These are phyloP conservation scores for Sinocyclocheilus anophthalmus DNA, from an alignment of 2,113 vertebrate genomes.

Conservation along the genomic window DNA sequence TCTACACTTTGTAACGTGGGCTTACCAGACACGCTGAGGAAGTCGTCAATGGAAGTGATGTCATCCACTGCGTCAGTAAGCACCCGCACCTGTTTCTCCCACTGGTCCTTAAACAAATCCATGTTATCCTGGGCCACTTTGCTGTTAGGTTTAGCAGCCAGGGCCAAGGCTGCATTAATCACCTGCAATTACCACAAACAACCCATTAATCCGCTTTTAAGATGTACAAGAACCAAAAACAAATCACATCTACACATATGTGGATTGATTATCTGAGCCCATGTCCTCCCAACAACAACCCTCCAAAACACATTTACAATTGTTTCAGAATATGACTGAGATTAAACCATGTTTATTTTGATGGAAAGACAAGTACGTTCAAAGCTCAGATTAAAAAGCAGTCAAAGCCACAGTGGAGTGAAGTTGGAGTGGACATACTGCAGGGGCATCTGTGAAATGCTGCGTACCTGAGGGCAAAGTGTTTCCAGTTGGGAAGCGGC, in stretches of 20 bases:
- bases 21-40: constrained; percentile 95
- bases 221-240: constrained; percentile 47
- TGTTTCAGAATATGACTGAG: constrained; percentile 53
- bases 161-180: constrained; percentile 95
- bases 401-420: background rate
- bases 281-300: background rate
- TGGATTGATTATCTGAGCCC: constrained; percentile 57
- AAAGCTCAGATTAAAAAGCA: constrained; percentile 62
- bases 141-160: constrained; percentile 98
- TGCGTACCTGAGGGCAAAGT: constrained; percentile 92
- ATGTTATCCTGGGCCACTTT: constrained; percentile 99
- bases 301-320: constrained; percentile 50
- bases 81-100: constrained; percentile 96
- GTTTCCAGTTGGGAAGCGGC: constrained; percentile 95
- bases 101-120: constrained; percentile 97
- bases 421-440: background rate
- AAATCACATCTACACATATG: constrained; percentile 60
- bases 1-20: background rate
- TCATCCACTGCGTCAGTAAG: constrained; percentile 98
- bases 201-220: constrained; percentile 56
- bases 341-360: constrained; percentile 54
- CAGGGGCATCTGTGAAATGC: background rate
- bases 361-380: constrained; percentile 51
- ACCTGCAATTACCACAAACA: constrained; percentile 84
- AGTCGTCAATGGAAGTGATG: constrained; percentile 99